A percentile compares a stretch with the other conserved stretches of the same genome.
These are phyloP conservation scores for Drosophila hawaiiensis DNA, from an alignment of 2,888 invertebrate species.

Conservation along the genomic window DNA sequence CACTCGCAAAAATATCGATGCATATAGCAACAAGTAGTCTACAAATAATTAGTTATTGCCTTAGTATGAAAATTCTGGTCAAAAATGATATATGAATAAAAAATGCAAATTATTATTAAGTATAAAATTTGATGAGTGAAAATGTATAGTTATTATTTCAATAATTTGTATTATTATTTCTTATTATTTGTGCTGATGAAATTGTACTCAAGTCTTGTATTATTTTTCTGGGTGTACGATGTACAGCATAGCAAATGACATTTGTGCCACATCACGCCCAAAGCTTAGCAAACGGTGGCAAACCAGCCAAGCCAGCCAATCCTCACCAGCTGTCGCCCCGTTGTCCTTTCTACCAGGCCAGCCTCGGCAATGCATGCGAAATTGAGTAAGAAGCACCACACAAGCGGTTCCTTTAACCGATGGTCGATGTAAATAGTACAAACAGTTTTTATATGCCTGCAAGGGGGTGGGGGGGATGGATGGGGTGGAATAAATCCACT, in stretches of 20 bases:
- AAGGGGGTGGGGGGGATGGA: background rate
- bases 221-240: background rate
- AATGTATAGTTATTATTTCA: background rate
- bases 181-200: no score
- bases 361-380: conserved; percentile 69
- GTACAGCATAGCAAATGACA: conserved; percentile 69
- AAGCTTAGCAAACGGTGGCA: conserved; percentile 48
- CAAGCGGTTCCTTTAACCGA: conserved; percentile 57
- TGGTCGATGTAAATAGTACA: conserved; percentile 71
- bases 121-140: background rate
- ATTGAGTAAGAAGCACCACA: conserved; percentile 50
- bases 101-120: background rate
- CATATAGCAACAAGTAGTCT: background rate
- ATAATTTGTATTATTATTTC: background rate
- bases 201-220: background rate
- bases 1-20: background rate
- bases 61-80: background rate
- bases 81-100: background rate
- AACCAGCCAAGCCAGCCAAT: conserved; percentile 35
- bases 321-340: conserved; percentile 40
- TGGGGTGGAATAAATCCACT: conserved; percentile 51
- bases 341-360: conserved; percentile 1
- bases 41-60: background rate
- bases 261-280: conserved; percentile 73
- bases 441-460: conserved; percentile 42